Base-by-base conservation (phyloP, 1,140 invertebrate species). In the Zaprionus tsacasi region DNA sequence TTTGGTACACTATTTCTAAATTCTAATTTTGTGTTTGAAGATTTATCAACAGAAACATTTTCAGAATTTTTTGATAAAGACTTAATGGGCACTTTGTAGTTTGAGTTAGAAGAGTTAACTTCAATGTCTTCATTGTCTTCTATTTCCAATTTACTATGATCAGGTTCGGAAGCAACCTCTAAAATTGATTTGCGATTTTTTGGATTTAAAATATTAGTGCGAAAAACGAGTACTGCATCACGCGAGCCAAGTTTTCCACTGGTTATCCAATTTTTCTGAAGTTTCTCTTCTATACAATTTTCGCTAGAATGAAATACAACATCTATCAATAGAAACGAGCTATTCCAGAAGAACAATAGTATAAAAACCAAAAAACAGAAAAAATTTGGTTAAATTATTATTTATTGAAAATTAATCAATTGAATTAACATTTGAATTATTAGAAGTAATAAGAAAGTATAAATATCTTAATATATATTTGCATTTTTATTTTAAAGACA, bases 171-270 rank as follows among this genome's bases (percentile, higher is more conserved):
- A 36, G 67, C 52, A 25, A 35, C 56, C 57, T 85, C 77, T 8
- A 78, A 65, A 38, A 88, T 33, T 7, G 58, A 55, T 36, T 88
- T 91, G 30, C 80, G 73, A 12, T 75, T 81, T 45, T 87, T 87
- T 15, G 87, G 81, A 70, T 90, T 92, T 65, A 92, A 76, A 43
- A 89, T 85, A 54, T 78, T 88, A 21, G 91, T 91, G 13, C 86
- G 80, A 61, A 92, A 92, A 6, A 92, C 81, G 15, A 92, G 76
- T 40, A 92, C 92, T 13, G 89, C 89, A 57, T 92, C 91, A 7
- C 86, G 85, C 1, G 91, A 91, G 6, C 91, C 91, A 54, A 92
- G 30, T 63, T 79, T 81, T 58, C 92, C 92, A 85, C 91, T 92
- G 6, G 91, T 89, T 63, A 92, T 82, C 92, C 92, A 92, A 70